Conservation (phyloP, 2,113 vertebrate genomes). For the Sinocyclocheilus anophthalmus region DNA sequence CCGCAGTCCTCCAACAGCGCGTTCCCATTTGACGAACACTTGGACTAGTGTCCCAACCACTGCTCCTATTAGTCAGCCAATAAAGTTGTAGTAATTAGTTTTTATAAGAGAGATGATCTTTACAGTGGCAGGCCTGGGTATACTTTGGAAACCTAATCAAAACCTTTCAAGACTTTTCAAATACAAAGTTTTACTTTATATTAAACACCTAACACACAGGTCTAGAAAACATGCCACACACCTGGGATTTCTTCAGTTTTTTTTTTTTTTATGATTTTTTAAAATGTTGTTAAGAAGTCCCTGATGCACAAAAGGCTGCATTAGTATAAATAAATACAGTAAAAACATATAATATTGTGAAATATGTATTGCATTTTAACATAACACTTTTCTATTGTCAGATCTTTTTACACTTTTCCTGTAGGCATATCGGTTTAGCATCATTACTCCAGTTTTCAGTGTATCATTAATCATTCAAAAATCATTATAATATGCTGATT, state of each 20-base stretch:
- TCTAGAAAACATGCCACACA: neutral
- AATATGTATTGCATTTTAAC: no score
- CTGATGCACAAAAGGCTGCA: no score
- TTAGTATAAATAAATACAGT: no score
- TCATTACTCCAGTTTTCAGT: no score
- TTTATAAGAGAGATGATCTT: slow-evolving; percentile 33
- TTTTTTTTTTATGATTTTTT: no score
- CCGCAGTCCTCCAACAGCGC: slow-evolving; percentile 30
- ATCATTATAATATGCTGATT: neutral
- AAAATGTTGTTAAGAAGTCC: no score
- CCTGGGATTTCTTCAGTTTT: no score
- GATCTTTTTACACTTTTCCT: no score
- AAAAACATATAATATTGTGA: no score
- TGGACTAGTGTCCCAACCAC: slow-evolving; percentile 38
- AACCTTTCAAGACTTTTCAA: slow-evolving; percentile 1
- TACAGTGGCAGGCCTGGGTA: slow-evolving; percentile 19
- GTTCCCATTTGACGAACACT: slow-evolving; percentile 23
- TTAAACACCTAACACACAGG: neutral
- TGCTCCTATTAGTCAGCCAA: slow-evolving; percentile 40
- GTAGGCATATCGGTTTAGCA: neutral
- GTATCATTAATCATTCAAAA: neutral
- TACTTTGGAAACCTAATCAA: slow-evolving; percentile 7
- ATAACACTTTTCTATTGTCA: no score
- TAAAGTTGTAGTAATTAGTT: slow-evolving; percentile 37
- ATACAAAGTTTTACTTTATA: neutral